These are phyloP conservation scores for Phataginus tricuspis DNA, from an alignment of 2,797 vertebrate species.

Conservation along the genomic window DNA sequence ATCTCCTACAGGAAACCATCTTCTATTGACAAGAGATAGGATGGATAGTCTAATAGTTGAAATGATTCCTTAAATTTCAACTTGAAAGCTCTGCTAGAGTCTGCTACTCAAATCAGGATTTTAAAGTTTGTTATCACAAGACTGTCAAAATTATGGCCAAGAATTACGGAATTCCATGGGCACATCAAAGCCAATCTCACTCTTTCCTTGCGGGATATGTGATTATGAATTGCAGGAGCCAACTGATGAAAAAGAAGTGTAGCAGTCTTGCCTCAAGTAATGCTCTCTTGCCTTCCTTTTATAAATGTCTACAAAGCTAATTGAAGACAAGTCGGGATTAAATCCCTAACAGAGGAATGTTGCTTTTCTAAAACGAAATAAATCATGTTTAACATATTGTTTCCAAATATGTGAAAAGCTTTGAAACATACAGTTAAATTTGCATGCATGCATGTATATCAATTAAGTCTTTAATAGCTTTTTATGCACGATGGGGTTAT, in stretches of 20 bases:
- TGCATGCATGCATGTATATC: not conserved
- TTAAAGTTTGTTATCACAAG: conserved; percentile 34
- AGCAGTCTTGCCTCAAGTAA: not conserved
- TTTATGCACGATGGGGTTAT: not conserved
- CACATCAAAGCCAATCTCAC: not conserved
- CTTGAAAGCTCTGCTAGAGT: conserved; percentile 50
- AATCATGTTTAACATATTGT: not conserved
- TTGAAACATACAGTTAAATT: conserved; percentile 25
- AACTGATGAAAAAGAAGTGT: not conserved
- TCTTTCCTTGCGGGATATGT: not conserved
- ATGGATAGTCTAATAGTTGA: conserved; percentile 47
- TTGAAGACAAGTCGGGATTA: conserved; percentile 32
- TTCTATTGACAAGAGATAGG: conserved; percentile 62
- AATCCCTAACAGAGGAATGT: not conserved
- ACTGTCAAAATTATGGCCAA: conserved; percentile 20
- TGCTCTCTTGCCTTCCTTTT: not conserved
- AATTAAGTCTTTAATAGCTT: not conserved
- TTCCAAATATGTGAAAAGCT: conserved; percentile 30
- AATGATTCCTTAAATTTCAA: conserved; percentile 62
- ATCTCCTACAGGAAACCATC: conserved; percentile 63
- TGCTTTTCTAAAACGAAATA: conserved; percentile 48
- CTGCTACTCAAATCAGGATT: conserved; percentile 50
- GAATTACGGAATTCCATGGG: not conserved
- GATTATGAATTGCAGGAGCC: not conserved
- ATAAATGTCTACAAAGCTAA: not conserved